These are phyloP conservation scores for Calliopum simillimum DNA, from an alignment of 2,888 invertebrate species.

Conservation along the genomic window DNA sequence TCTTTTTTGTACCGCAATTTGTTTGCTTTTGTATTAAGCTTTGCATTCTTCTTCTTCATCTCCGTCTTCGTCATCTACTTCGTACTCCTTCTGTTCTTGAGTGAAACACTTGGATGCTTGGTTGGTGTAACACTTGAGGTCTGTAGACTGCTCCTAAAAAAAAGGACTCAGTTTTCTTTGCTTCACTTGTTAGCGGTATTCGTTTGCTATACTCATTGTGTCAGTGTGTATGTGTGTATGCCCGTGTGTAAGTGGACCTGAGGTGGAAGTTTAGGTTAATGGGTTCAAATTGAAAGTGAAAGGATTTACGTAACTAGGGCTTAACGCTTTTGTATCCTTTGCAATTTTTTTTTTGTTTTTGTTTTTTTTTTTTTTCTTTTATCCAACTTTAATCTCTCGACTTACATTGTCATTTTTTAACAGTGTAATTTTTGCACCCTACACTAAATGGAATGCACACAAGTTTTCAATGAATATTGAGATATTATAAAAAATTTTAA, in stretches of 20 bases:
- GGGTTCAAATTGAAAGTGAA: constrained; percentile 22
- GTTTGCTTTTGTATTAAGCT: constrained; percentile 25
- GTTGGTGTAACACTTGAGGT: constrained; percentile 2
- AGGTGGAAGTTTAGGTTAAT: constrained; percentile 20
- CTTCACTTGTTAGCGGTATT: not conserved
- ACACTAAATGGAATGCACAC: too few relatives aligned
- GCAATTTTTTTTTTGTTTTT: too few relatives aligned
- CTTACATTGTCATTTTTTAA: too few relatives aligned
- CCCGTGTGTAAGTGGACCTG: not conserved
- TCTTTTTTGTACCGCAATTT: constrained; percentile 18
- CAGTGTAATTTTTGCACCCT: too few relatives aligned
- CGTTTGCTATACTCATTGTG: too few relatives aligned
- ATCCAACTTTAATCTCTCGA: too few relatives aligned
- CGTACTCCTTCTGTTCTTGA: too few relatives aligned
- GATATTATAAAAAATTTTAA: too few relatives aligned
- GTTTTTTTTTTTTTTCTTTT: too few relatives aligned
- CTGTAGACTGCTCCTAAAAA: not conserved
- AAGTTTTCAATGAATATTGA: too few relatives aligned
- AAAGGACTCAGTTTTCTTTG: not conserved
- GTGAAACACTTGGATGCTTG: too few relatives aligned
- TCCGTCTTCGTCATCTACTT: not conserved
- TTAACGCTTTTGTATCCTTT: not conserved
- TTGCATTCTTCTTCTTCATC: constrained; percentile 11
- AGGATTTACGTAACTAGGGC: constrained; percentile 22
- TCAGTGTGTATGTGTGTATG: not conserved